A percentile compares a stretch with the other conserved stretches of the same genome.
These are phyloP conservation scores for Kradibia gibbosae DNA, from an alignment of 1,140 invertebrate species.

Conservation along the genomic window DNA sequence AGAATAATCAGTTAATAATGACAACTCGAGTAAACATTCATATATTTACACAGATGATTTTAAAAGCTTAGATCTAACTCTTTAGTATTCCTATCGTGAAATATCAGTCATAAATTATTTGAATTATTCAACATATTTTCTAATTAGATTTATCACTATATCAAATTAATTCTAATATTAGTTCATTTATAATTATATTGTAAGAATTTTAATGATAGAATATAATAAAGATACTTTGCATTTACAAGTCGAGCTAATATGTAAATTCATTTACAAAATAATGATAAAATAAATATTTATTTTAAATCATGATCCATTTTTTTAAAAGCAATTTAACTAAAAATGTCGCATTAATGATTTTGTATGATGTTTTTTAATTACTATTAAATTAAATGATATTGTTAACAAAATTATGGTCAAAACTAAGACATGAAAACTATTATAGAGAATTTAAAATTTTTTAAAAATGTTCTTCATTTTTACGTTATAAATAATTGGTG, in stretches of 20 bases:
- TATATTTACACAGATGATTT: neutral
- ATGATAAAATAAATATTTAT: neutral
- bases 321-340: too few species aligned
- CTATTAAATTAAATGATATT: too few species aligned
- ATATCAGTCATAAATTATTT: conserved; percentile 11
- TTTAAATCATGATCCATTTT: too few species aligned
- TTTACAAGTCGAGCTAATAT: neutral
- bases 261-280: neutral
- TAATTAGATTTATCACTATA: neutral
- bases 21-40: too few species aligned
- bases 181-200: neutral
- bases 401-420: too few species aligned
- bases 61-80: neutral
- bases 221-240: neutral
- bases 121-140: neutral
- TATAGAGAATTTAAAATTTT: too few species aligned
- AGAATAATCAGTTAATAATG: too few species aligned
- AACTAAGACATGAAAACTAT: too few species aligned
- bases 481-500: too few species aligned
- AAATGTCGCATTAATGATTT: too few species aligned
- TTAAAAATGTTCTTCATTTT: too few species aligned
- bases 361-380: too few species aligned
- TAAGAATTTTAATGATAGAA: neutral
- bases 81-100: neutral
- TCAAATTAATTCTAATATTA: conserved; percentile 1